These are phyloP conservation scores for Hoplostethus mediterraneus DNA, from an alignment of 2,797 vertebrate genomes.

Conservation along the genomic window DNA sequence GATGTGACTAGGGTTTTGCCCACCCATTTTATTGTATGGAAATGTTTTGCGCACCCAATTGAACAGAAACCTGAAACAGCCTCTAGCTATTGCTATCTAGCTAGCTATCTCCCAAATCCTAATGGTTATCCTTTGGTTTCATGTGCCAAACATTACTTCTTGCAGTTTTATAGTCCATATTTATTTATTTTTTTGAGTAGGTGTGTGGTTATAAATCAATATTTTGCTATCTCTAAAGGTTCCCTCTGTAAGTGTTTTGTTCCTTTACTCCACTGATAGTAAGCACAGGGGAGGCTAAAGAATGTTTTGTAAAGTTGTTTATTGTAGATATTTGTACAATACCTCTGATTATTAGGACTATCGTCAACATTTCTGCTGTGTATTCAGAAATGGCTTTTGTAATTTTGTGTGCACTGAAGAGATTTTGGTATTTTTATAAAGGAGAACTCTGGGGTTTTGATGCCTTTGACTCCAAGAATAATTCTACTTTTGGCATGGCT, in stretches of 20 bases:
- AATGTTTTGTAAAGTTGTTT: conserved; percentile 81
- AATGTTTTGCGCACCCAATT: conserved; percentile 65
- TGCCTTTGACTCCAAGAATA: conserved; percentile 62
- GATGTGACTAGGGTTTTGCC: conserved; percentile 52
- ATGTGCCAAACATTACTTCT: conserved; percentile 79
- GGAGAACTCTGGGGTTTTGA: conserved; percentile 64
- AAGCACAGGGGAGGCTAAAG: conserved; percentile 73
- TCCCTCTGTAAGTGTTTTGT: conserved; percentile 59
- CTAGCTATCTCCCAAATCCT: conserved; percentile 49
- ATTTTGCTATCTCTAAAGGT: conserved; percentile 69
- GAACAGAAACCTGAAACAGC: conserved; percentile 53
- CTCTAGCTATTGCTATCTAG: conserved; percentile 38
- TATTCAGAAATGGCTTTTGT: conserved; percentile 90
- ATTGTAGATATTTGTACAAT: conserved; percentile 89
- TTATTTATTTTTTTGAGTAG: conserved; percentile 81
- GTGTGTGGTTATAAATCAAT: conserved; percentile 70
- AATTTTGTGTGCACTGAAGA: conserved; percentile 87
- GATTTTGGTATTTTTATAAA: conserved; percentile 91
- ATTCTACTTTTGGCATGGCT: conserved; percentile 70
- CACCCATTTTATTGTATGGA: conserved; percentile 59
- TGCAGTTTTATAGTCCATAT: conserved; percentile 80
- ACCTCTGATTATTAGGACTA: conserved; percentile 82
- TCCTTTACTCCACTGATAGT: conserved; percentile 61
- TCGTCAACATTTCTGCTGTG: conserved; percentile 79
- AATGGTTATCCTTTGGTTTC: conserved; percentile 65